Evolutionary conservation across 2,888 invertebrate genomes (phyloP).

Genomic region (Nephrotoma guestfalica): DNA sequence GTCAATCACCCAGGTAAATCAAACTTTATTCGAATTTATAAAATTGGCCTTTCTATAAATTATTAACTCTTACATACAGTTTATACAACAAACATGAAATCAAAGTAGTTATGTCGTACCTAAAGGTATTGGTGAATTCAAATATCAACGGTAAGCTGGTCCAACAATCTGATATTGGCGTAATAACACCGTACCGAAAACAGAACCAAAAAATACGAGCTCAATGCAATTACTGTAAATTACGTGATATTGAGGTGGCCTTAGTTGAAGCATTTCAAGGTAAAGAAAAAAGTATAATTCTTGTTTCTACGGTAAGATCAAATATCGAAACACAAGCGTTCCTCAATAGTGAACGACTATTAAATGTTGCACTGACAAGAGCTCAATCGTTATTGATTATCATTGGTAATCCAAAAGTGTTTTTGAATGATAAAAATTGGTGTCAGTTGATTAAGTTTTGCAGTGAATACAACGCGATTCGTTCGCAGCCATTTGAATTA

Average conservation of each 20-base stretch:
- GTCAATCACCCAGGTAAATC: conserved; percentile 34
- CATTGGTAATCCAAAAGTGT: conserved; percentile 32
- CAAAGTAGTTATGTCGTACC: conserved; percentile 39
- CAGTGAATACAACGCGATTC: conserved; percentile 12
- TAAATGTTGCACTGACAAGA: conserved; percentile 49
- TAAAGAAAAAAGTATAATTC: conserved; percentile 65
- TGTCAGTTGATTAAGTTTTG: conserved; percentile 22
- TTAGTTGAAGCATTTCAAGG: conserved; percentile 84
- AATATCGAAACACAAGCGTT: conserved; percentile 20
- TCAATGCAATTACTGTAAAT: conserved; percentile 21
- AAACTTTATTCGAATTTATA: not conserved
- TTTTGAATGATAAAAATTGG: conserved; percentile 23
- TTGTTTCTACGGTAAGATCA: conserved; percentile 71
- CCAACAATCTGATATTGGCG: conserved; percentile 37
- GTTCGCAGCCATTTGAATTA: too few species aligned
- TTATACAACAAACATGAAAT: conserved; percentile 45
- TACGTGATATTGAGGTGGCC: conserved; percentile 47
- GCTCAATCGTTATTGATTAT: conserved; percentile 44
- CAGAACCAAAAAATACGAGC: conserved; percentile 30
- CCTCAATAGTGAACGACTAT: conserved; percentile 29
- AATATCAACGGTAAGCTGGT: conserved; percentile 33
- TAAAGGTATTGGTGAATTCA: conserved; percentile 35
- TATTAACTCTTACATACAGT: conserved; percentile 21
- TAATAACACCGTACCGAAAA: conserved; percentile 42
- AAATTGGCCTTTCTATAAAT: not conserved